phyloP scores from a whole-genome alignment of 1,140 invertebrate species.

The Drosophila ohnishii region DNA sequence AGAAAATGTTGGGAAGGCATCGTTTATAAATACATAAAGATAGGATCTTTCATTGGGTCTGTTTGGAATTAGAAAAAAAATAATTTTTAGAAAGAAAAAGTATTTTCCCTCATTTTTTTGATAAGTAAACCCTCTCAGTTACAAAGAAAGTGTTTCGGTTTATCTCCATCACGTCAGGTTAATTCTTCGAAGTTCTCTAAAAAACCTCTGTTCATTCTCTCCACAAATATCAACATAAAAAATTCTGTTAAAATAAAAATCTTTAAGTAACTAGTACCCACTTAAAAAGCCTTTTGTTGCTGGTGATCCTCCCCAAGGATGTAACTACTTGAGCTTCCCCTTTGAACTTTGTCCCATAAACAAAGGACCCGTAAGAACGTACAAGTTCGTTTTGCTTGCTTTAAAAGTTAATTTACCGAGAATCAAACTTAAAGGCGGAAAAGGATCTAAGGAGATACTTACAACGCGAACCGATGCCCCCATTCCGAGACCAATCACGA shows the following conservation, averaged over 20 bases:
- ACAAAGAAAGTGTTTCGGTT: no score
- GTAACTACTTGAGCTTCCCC: constrained; percentile 54
- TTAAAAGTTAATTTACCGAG: constrained; percentile 81
- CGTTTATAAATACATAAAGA: no score
- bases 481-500: constrained; percentile 18
- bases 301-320: constrained; percentile 50
- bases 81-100: no score
- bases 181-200: background rate
- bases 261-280: background rate
- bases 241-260: background rate
- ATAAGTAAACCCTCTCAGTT: no score
- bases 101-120: no score
- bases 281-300: constrained; percentile 26
- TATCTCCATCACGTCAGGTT: background rate
- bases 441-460: constrained; percentile 54
- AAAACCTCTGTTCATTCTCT: background rate
- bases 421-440: constrained; percentile 77
- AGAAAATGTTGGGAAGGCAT: no score
- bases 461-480: constrained; percentile 33
- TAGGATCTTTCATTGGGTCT: no score
- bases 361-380: constrained; percentile 56
- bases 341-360: constrained; percentile 24
- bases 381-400: constrained; percentile 51
- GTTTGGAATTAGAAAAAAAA: no score
- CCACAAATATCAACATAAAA: background rate